A percentile compares a stretch with the other conserved stretches of the same genome.
These are phyloP conservation scores for Enteromius viviparus DNA, from an alignment of 2,797 vertebrate genomes.

Conservation along the genomic window DNA sequence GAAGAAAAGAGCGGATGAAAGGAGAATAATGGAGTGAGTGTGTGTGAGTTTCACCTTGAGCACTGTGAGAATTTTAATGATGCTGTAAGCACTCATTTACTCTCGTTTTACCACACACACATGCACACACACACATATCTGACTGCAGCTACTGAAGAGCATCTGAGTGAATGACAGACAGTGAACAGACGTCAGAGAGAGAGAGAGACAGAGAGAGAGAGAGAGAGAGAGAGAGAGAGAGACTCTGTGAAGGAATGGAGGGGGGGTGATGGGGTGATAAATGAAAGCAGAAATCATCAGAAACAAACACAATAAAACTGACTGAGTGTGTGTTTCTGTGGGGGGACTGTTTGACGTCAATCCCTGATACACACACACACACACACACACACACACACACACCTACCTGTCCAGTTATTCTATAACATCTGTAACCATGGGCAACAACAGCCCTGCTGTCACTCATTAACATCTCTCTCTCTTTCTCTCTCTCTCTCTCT, in stretches of 20 bases:
- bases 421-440: not conserved
- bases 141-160: conserved; percentile 11
- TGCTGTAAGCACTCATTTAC: not conserved
- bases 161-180: not conserved
- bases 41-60: conserved; percentile 13
- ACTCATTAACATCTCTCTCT: not conserved
- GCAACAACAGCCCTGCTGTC: not conserved
- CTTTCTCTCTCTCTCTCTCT: too few relatives aligned
- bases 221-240: not conserved
- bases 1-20: conserved; percentile 4
- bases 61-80: not conserved
- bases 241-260: not conserved
- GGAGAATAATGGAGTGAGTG: conserved; percentile 1
- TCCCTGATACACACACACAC: conserved; percentile 4
- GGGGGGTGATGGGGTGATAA: not conserved
- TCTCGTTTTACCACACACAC: not conserved
- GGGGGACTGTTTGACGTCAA: conserved; percentile 11
- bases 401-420: conserved; percentile 14
- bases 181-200: conserved; percentile 14
- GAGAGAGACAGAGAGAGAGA: not conserved
- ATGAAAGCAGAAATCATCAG: conserved; percentile 26
- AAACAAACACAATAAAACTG: conserved; percentile 11
- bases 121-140: not conserved
- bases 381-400: not conserved
- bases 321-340: conserved; percentile 2